Evolutionary conservation across 2,888 invertebrate genomes (phyloP).

Genomic region (Orchestes rusci): DNA sequence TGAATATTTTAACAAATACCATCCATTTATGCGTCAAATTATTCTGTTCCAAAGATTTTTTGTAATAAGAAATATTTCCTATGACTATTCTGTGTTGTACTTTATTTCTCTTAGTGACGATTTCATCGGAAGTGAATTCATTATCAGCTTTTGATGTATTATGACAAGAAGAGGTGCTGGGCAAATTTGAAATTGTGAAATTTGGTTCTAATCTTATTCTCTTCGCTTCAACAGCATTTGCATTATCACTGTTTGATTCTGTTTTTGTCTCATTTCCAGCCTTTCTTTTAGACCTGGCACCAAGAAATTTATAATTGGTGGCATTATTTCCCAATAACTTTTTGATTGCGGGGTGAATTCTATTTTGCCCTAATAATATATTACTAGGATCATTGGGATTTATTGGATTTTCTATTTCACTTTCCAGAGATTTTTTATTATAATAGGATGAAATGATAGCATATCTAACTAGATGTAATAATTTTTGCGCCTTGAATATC

Average conservation of each 20-base stretch:
- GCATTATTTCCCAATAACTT: constrained; percentile 57
- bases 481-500: constrained; percentile 50
- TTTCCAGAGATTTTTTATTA: constrained; percentile 48
- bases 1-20: constrained; percentile 58
- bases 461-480: constrained; percentile 54
- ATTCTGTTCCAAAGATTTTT: constrained; percentile 59
- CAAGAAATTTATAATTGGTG: constrained; percentile 28
- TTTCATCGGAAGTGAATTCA: constrained; percentile 26
- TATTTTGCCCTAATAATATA: constrained; percentile 39
- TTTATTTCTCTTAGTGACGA: constrained; percentile 33
- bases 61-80: constrained; percentile 80
- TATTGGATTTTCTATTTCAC: too few species aligned
- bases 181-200: neutral
- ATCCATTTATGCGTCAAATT: constrained; percentile 84
- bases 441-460: constrained; percentile 55
- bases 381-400: constrained; percentile 37
- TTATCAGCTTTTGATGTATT: constrained; percentile 11
- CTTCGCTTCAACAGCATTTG: constrained; percentile 9
- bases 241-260: constrained; percentile 13
- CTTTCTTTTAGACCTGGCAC: constrained; percentile 36
- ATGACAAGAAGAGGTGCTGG: neutral
- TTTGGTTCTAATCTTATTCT: constrained; percentile 13
- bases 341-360: constrained; percentile 70
- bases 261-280: constrained; percentile 6
- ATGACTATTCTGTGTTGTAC: constrained; percentile 43